A percentile compares a stretch with the other conserved stretches of the same genome.
These are phyloP conservation scores for Phylloscopus trochilus DNA, from an alignment of 2,113 vertebrate species.

Conservation along the genomic window DNA sequence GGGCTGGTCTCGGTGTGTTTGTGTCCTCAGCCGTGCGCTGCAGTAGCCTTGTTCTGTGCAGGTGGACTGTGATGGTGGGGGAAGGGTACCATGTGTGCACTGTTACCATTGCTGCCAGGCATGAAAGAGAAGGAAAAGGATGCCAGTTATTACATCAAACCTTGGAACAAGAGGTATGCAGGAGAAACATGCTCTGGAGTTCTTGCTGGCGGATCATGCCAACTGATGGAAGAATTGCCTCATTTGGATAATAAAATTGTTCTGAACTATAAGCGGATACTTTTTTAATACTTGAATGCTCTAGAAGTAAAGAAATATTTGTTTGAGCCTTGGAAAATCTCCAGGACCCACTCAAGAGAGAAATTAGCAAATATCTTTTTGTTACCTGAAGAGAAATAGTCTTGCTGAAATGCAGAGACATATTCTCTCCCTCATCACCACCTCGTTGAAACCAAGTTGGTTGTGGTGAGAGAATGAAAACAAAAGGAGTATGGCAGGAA, in stretches of 20 bases:
- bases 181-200: background rate
- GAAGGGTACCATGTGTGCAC: background rate
- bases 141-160: constrained; percentile 31
- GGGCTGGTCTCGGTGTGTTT: background rate
- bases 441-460: constrained; percentile 17
- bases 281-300: constrained; percentile 44
- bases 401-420: constrained; percentile 8
- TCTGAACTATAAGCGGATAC: constrained; percentile 8
- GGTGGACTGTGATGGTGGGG: background rate
- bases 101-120: background rate
- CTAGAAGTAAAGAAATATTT: constrained; percentile 63
- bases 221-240: constrained; percentile 1
- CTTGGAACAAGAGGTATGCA: background rate
- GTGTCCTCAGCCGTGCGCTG: background rate
- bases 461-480: background rate
- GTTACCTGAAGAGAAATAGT: constrained; percentile 61
- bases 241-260: constrained; percentile 29
- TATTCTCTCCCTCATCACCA: constrained; percentile 6
- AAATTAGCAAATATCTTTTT: constrained; percentile 74
- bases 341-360: constrained; percentile 64
- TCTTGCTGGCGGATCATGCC: background rate
- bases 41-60: background rate
- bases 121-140: background rate
- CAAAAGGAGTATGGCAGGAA: background rate
- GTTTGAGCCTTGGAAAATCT: constrained; percentile 63